These are phyloP conservation scores for Anniella stebbinsi DNA, from an alignment of 2,797 vertebrate genomes.

Conservation along the genomic window DNA sequence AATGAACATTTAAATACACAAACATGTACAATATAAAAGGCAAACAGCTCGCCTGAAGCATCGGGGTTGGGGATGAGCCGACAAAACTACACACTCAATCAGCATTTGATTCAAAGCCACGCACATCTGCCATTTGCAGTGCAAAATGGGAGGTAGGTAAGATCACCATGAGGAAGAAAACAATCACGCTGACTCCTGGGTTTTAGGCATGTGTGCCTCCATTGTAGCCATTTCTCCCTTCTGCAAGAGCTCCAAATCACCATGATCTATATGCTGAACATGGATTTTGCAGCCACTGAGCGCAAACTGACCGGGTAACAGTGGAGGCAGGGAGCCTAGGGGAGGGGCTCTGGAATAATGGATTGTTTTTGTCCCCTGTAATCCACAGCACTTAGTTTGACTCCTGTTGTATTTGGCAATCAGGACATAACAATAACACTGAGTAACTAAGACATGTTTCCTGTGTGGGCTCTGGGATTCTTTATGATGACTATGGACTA, in stretches of 20 bases:
- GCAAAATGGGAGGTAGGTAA: neutral
- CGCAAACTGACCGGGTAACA: conserved; percentile 23
- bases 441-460: conserved; percentile 70
- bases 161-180: neutral
- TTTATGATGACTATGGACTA: conserved; percentile 60
- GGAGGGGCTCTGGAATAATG: conserved; percentile 53
- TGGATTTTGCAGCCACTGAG: conserved; percentile 42
- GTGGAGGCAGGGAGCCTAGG: conserved; percentile 26
- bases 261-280: neutral
- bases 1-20: neutral
- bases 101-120: neutral
- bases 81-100: neutral
- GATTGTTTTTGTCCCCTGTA: conserved; percentile 70
- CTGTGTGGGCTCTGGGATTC: conserved; percentile 69
- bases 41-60: neutral
- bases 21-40: neutral
- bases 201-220: neutral
- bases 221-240: neutral
- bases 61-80: neutral
- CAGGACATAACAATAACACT: conserved; percentile 67
- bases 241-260: conserved; percentile 10
- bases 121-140: neutral
- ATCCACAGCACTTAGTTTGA: conserved; percentile 58
- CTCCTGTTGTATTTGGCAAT: conserved; percentile 74
- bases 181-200: neutral